Base-by-base conservation (phyloP, 64 coral and sea anemone genomes). In the Porites australiensis region DNA sequence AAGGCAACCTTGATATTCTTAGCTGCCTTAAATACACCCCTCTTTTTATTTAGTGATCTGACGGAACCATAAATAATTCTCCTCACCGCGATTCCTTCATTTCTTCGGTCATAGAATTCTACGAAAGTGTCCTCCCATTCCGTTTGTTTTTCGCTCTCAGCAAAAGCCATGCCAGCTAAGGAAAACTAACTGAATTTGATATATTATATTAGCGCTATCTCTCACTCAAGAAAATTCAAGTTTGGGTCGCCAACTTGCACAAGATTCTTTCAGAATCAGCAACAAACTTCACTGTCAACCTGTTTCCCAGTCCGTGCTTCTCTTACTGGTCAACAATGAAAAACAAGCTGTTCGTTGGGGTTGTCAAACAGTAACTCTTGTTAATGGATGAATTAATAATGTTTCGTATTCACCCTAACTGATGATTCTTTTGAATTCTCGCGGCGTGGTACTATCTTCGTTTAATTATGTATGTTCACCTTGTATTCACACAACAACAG, bases 391-490 rank as follows among this genome's bases (percentile, higher is more conserved):
- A 50, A n/a, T 43, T 16, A 83, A 49, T 8, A n/a, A 83, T 37
- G 80, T 19, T 83, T 83, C 61, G 64, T 12, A 83, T 49, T 83
- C 14, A 61, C 61, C 47, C 22, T 3, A 18, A 6, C 3, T 3
- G 44, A 83, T 4, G 10, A 80, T 59, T 48, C 79, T 59, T 44
- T 63, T 27, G 27, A 21, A 7, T 83, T 3, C 16, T 65, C 80
- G 13, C 80, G 20, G 80, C 19, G n/a, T 44, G 61, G 23, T 47
- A 15, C 66, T 83, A 47, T 6, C 13, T 12, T 66, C 13, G 1
- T 66, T 50, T 65, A 83, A 83, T 65, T 66, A 83, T 65, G 60
- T 65, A 83, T 83, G 15, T 27, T 46, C 27, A 11, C 47, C 27
- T 14, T 44, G 71, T 4, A 44, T 45, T 74, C 22, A 9, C 27